Base-by-base conservation (phyloP, 2,113 vertebrate genomes). In the Podarcis cretensis region DNA sequence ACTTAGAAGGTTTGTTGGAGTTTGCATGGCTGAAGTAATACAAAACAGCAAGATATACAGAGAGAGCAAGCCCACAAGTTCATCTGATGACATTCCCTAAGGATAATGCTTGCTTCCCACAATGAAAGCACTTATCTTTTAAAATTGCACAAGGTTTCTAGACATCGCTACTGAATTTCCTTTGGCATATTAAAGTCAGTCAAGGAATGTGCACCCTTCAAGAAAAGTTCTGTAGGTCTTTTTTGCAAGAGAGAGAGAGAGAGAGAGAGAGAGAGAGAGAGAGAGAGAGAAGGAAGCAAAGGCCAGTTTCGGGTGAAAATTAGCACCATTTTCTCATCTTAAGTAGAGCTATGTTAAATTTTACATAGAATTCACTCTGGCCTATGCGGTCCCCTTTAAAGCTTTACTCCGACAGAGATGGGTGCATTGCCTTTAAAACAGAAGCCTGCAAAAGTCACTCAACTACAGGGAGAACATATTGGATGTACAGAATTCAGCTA, bases 1-100 rank as follows among this genome's bases (percentile, higher is more conserved):
- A 30, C 93, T 94, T 92, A 30, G 83, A 88, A 89, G 63, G 87
- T 90, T 90, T 90, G 90, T 92, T 84, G 91, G 81, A 92, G 81
- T 84, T 94, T 89, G 14, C 48, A 14, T 71, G 74, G 59, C 43
- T 89, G 86, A 93, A 93, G 73, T 40, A 74, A 75, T 59, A 57
- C 21, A 85, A 40, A 73, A 73, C 30, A 73, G 40, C 66, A 10
- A 82, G 32, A 82, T 32, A 83, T 81, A 88, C 37, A 86, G 92
- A 90, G 14, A 92, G 65, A 91, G 73, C 6, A 2, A 87, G 32
- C 20, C 35, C 14, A 59, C n/a, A 30, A 78, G 54, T 90, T 81
- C 63, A 86, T 86, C 75, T 84, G 54, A 37, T 91, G 57, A 63
- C 40, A 40, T 93, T 91, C 79, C 73, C 81, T 20, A 78, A 80